Evolutionary conservation across 2,113 vertebrate genomes (phyloP).

Genomic region (Casuarius casuarius): DNA sequence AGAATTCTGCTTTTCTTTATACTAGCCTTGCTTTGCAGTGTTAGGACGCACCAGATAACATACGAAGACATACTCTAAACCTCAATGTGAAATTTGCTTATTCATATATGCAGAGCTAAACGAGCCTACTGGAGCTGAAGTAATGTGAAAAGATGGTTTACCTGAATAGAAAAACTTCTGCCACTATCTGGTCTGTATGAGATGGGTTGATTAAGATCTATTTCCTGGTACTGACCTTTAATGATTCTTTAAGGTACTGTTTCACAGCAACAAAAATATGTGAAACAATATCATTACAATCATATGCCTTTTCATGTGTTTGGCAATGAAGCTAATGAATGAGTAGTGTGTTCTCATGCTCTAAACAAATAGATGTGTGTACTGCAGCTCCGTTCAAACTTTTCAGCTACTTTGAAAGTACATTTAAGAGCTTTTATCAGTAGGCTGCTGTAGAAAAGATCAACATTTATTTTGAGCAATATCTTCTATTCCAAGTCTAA

Average conservation of each 20-base stretch:
- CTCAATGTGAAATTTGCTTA: background rate
- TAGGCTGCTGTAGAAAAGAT: background rate
- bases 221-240: conserved; percentile 39
- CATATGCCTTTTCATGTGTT: conserved; percentile 36
- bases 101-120: background rate
- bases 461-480: background rate
- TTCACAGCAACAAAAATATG: background rate
- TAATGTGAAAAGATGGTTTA: background rate
- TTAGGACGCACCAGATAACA: background rate
- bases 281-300: background rate
- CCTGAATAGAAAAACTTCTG: background rate
- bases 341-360: background rate
- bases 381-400: background rate
- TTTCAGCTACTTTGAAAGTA: background rate
- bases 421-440: background rate
- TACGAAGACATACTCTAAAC: background rate
- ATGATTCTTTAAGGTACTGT: background rate
- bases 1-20: background rate
- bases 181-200: background rate
- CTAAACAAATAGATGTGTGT: conserved; percentile 4
- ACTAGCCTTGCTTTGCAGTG: background rate
- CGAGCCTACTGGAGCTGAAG: background rate
- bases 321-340: background rate
- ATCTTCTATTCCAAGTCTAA: background rate
- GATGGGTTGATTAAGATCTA: background rate